Percentiles rank a stretch among this genome's conserved stretches.
These are phyloP conservation scores for Acipenser oxyrinchus DNA, from an alignment of 2,797 vertebrate species.

Conservation along the genomic window DNA sequence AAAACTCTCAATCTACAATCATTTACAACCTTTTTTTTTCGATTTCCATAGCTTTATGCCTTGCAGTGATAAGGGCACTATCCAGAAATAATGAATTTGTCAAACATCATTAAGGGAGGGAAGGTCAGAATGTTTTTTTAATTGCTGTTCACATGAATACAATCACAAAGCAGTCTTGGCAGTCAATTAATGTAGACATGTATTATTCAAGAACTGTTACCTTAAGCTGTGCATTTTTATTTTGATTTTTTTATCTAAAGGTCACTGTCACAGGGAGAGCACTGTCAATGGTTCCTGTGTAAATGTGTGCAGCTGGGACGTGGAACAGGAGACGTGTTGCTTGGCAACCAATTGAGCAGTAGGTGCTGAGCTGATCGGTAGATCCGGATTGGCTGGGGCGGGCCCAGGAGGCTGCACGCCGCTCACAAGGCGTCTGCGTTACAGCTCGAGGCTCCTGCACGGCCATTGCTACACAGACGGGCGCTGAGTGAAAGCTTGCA, in stretches of 20 bases:
- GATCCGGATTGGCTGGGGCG: no score
- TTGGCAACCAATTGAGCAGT: no score
- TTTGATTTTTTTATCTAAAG: not conserved
- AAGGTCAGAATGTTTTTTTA: slow-evolving; percentile 1
- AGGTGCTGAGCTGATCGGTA: no score
- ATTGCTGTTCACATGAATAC: not conserved
- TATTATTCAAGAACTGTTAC: not conserved
- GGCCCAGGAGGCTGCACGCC: no score
- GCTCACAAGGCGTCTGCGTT: no score
- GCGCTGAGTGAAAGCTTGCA: no score
- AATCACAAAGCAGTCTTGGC: not conserved
- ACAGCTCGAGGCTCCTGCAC: no score
- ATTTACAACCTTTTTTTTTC: not conserved
- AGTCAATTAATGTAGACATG: not conserved
- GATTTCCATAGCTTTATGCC: not conserved
- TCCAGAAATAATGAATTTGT: not conserved
- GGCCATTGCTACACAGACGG: no score
- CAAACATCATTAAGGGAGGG: not conserved
- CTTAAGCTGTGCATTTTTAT: no score
- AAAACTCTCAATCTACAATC: not conserved
- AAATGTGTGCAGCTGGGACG: no score
- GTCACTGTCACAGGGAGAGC: not conserved
- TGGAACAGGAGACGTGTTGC: no score
- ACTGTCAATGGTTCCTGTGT: no score
- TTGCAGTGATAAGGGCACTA: not conserved